A percentile compares a stretch with the other conserved stretches of the same genome.
phyloP scores from a whole-genome alignment of 2,888 invertebrate species.

The Acheta domesticus region DNA sequence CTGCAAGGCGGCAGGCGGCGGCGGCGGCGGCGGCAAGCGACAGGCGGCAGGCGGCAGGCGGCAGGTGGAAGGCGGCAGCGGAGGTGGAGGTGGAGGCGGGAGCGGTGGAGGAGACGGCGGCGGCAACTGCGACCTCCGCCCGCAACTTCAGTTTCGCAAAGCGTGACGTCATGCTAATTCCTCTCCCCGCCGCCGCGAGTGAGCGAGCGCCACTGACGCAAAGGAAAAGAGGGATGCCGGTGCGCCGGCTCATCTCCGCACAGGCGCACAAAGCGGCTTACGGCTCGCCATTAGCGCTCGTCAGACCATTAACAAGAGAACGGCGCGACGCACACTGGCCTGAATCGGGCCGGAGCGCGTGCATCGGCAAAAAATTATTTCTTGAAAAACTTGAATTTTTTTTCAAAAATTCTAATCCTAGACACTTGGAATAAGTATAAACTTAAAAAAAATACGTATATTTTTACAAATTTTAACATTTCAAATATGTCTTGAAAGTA shows the following conservation, averaged over 20 bases:
- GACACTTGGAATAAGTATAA: too few species aligned
- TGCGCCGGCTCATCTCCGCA: background rate
- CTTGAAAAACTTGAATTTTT: too few species aligned
- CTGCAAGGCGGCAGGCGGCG: background rate
- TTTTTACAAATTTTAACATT: too few species aligned
- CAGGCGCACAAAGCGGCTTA: background rate
- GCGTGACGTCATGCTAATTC: background rate
- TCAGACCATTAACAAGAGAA: conserved; percentile 2
- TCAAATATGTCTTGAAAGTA: too few species aligned
- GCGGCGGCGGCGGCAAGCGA: background rate
- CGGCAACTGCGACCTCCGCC: background rate
- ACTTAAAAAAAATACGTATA: too few species aligned
- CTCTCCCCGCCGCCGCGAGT: background rate
- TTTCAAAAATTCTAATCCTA: too few species aligned
- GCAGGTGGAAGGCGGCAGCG: background rate
- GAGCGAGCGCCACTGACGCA: background rate
- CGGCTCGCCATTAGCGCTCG: background rate
- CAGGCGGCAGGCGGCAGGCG: background rate
- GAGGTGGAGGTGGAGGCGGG: background rate
- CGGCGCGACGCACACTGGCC: background rate
- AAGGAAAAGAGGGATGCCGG: background rate
- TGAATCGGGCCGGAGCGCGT: too few species aligned
- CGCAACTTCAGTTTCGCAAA: background rate
- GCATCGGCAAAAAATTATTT: too few species aligned
- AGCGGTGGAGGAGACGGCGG: background rate